A percentile compares a stretch with the other conserved stretches of the same genome.
phyloP scores from a whole-genome alignment of 2,888 invertebrate genomes.

The Dromius quadrimaculatus region DNA sequence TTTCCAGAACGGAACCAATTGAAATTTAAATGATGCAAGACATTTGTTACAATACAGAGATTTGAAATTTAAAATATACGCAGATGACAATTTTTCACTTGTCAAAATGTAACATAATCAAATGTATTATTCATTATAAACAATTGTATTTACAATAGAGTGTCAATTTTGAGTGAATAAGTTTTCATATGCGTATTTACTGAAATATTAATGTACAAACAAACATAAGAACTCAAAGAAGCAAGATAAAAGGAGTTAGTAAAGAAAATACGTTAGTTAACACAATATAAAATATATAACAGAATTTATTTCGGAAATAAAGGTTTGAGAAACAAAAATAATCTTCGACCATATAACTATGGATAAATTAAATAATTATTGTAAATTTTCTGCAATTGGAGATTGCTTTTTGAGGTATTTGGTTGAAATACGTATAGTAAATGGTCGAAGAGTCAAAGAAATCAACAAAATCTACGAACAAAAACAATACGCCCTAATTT shows the following conservation, averaged over 20 bases:
- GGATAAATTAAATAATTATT: too few relatives aligned
- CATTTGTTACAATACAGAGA: slow-evolving; percentile 37
- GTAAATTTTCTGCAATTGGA: too few relatives aligned
- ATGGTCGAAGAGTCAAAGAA: not conserved
- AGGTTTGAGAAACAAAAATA: slow-evolving; percentile 10
- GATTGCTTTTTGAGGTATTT: too few relatives aligned
- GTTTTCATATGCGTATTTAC: too few relatives aligned
- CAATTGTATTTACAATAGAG: too few relatives aligned
- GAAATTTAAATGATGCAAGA: slow-evolving; percentile 29
- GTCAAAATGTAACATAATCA: too few relatives aligned
- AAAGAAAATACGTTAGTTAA: slow-evolving; percentile 21
- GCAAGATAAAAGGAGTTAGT: slow-evolving; percentile 5
- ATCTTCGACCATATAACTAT: too few relatives aligned
- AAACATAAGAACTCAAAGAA: slow-evolving; percentile 10
- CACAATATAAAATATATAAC: not conserved
- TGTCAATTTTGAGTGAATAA: too few relatives aligned
- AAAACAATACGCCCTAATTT: slow-evolving; percentile 23
- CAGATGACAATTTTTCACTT: slow-evolving; percentile 18
- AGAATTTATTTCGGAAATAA: slow-evolving; percentile 7
- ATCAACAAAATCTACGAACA: slow-evolving; percentile 13
- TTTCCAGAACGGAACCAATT: slow-evolving; percentile 21
- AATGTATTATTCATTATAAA: too few relatives aligned
- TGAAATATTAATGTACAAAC: too few relatives aligned
- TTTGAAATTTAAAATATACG: slow-evolving; percentile 45
- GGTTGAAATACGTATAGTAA: too few relatives aligned